phyloP scores from a whole-genome alignment of 1,140 invertebrate genomes.

The Drosophila ironensis region DNA sequence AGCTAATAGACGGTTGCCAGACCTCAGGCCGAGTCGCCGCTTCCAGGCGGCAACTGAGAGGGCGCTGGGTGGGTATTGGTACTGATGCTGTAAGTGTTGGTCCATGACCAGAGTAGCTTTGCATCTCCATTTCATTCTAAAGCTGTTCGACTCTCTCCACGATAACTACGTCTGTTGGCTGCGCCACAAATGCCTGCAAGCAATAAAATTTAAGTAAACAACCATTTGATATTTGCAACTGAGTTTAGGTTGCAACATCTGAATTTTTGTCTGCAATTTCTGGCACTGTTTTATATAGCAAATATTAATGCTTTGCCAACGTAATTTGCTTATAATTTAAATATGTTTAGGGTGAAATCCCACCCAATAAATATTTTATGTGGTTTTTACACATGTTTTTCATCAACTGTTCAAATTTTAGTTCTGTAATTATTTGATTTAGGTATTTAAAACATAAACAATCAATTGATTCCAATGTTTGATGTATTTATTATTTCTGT shows the following conservation, averaged over 20 bases:
- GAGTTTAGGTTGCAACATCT: neutral
- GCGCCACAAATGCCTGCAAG: conserved; percentile 7
- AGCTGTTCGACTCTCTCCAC: conserved; percentile 56
- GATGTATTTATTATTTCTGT: too few species aligned
- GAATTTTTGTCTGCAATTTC: neutral
- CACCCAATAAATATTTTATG: too few species aligned
- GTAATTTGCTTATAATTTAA: too few species aligned
- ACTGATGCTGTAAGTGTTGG: conserved; percentile 37
- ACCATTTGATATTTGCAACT: neutral
- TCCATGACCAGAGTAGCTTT: conserved; percentile 75
- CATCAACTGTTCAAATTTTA: too few species aligned
- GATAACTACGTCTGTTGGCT: conserved; percentile 38
- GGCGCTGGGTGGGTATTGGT: conserved; percentile 28
- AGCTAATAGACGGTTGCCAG: conserved; percentile 65
- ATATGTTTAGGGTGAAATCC: too few species aligned
- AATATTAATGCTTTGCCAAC: too few species aligned
- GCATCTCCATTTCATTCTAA: conserved; percentile 82
- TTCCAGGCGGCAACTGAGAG: conserved; percentile 60
- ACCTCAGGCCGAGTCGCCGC: conserved; percentile 29
- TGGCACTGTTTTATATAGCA: too few species aligned
- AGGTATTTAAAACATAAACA: too few species aligned
- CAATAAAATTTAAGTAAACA: neutral
- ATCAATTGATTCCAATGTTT: too few species aligned
- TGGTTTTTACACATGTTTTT: too few species aligned
- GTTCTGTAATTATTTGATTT: too few species aligned